Base-by-base conservation (phyloP, 2,113 vertebrate species). In the Channa argus region DNA sequence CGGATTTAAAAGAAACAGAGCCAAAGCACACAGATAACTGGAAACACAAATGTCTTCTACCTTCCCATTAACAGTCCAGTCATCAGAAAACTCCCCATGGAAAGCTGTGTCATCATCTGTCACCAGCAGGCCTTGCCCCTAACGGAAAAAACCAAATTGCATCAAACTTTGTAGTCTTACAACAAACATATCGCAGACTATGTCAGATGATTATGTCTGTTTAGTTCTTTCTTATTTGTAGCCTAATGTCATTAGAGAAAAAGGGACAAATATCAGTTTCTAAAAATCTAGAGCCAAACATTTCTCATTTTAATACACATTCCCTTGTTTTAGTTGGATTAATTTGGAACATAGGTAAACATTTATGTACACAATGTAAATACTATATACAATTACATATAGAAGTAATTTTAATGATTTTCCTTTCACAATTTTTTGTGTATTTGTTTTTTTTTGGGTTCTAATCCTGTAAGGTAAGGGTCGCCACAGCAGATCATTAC, bases 51-150 rank as follows among this genome's bases (percentile, higher is more conserved):
- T 33, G 34, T 2, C 3, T 58, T 55, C 49, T 82, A 99, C 98
- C 96, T 98, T 99, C 80, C 98, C 98, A 58, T 77, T 97, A 56
- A 98, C 90, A 33, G 93, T 95, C 97, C 97, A 99, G 84, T 98
- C 96, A 61, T 98, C 98, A 43, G 95, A 96, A 92, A 99, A 99
- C 75, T 99, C 98, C 66, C 97, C 98, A 46, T 98, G 95, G 50
- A 97, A 96, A 41, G 94, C 88, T 0, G 98, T 99, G 86, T 99
- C 96, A 68, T 99, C 98, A 71, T 99, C 98, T 1, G 96, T 97
- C 50, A 99, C 92, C 73, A 99, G 82, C 75, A 97, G 90, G 34
- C 98, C 98, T 68, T 85, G 90, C 51, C 98, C 97, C 98, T 99
- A 60, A 10, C 5, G 68, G 34, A 43, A 79, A n/a, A 61, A 2